Conservation (phyloP, 2,888 invertebrate species). For the Harpalus rubripes region DNA sequence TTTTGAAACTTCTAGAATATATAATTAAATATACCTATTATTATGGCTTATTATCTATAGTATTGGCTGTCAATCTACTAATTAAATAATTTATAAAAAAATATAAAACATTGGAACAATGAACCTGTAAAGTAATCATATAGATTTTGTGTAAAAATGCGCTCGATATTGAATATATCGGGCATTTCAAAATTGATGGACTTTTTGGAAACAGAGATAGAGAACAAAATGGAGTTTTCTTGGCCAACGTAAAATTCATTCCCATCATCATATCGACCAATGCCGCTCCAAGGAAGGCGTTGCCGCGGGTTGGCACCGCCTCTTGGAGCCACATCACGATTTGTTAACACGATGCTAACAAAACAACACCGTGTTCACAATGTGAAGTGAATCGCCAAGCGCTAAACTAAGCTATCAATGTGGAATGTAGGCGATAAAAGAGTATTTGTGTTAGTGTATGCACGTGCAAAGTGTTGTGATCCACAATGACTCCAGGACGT, state of each 20-base stretch:
- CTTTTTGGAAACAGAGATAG: slow-evolving; percentile 62
- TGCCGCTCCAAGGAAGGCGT: not conserved
- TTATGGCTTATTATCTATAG: no score
- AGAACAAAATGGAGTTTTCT: slow-evolving; percentile 60
- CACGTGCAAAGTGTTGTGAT: slow-evolving; percentile 37
- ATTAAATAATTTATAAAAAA: not conserved
- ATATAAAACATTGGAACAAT: not conserved
- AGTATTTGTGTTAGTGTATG: slow-evolving; percentile 42
- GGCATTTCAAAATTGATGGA: slow-evolving; percentile 50
- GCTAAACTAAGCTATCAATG: slow-evolving; percentile 47
- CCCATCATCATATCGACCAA: slow-evolving; percentile 37
- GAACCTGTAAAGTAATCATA: slow-evolving; percentile 22
- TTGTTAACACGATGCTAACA: slow-evolving; percentile 57
- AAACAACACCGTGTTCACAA: slow-evolving; percentile 59
- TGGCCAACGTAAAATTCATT: slow-evolving; percentile 45
- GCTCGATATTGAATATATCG: slow-evolving; percentile 54
- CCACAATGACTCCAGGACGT: slow-evolving; percentile 23
- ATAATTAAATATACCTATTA: no score
- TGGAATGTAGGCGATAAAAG: slow-evolving; percentile 46
- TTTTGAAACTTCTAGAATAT: no score
- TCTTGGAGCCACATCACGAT: slow-evolving; percentile 23
- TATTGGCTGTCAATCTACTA: no score
- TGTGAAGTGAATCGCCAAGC: slow-evolving; percentile 48
- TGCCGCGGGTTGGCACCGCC: not conserved
- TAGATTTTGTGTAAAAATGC: slow-evolving; percentile 29